These are phyloP conservation scores for Himalopsyche japonica DNA, from an alignment of 2,888 invertebrate species.

Conservation along the genomic window DNA sequence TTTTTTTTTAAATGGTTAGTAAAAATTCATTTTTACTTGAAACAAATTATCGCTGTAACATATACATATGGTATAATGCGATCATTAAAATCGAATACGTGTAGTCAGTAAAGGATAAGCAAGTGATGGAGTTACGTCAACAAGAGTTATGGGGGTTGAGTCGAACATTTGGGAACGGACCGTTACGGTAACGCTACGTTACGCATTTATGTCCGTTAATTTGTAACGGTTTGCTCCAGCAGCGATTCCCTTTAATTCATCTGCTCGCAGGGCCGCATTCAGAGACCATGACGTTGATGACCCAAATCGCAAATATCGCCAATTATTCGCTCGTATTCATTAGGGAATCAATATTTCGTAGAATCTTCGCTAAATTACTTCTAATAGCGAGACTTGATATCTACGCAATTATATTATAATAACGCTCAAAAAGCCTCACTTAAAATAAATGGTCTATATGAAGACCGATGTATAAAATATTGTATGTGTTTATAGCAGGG, in stretches of 20 bases:
- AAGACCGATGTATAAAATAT: no score
- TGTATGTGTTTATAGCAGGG: no score
- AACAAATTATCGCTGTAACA: no score
- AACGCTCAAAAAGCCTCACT: no score
- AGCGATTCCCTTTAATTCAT: neutral
- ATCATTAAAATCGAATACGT: neutral
- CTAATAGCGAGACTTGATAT: no score
- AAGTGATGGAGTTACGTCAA: conserved; percentile 19
- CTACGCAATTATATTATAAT: no score
- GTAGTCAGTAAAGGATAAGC: neutral
- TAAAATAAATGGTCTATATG: no score
- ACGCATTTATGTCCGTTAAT: conserved; percentile 21
- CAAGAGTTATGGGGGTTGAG: conserved; percentile 18
- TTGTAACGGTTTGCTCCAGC: conserved; percentile 2
- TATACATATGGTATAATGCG: neutral
- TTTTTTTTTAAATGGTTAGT: no score
- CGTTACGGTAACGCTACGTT: conserved; percentile 20
- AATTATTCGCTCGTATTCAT: neutral
- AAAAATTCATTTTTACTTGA: no score
- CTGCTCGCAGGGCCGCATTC: neutral
- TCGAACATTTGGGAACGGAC: conserved; percentile 15
- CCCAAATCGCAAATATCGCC: neutral
- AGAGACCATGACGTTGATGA: neutral
- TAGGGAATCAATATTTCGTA: neutral
- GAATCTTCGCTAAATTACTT: no score